Base-by-base conservation (phyloP, 1,140 invertebrate genomes). In the Ceratina japonica region DNA sequence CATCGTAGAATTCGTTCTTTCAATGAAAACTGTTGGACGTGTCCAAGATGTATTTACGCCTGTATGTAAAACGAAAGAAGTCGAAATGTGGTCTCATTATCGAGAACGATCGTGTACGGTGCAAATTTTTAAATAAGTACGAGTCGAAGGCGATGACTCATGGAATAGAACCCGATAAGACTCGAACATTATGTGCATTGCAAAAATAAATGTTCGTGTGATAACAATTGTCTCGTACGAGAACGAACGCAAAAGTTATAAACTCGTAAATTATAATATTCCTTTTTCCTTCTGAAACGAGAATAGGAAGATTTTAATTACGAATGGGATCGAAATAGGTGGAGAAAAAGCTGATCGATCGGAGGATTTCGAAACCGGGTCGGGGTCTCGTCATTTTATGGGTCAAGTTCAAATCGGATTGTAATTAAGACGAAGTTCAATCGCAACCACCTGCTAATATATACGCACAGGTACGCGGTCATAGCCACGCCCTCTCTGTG, bases 401-500 rank as follows among this genome's bases (percentile, higher is more conserved):
- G 74, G 66, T 78, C 66, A 72, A 81, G 65, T 77, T 81, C 66
- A 71, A 81, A 78, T 71, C 54, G 16, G 49, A 78, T 62, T 61
- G 27, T 52, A 44, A 44, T 44, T 44, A 44, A 15, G 12, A 58
- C 49, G 13, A 63, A 49, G 22, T 52, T 13, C 27, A 70, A 80
- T 65, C 31, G n/a, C 75, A 79, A 87, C 86, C 85, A 88, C 87
- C 87, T 88, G 86, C 72, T 82, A 80, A 81, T 76, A 81, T 76
- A 72, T 58, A 24, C 13, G 64, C 37, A 44, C 37, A 44, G 37
- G 37, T 44, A 44, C 37, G 37, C 10, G 37, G 37, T n/a, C 63
- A n/a, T 62, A 82, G 69, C 89, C 89, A 89, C 89, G 86, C 89
- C 89, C 88, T 89, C 88, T 88, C 59, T 75, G 69, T 72, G 61